phyloP scores from a whole-genome alignment of 1,140 invertebrate species.

The Leptopilina boulardi region DNA sequence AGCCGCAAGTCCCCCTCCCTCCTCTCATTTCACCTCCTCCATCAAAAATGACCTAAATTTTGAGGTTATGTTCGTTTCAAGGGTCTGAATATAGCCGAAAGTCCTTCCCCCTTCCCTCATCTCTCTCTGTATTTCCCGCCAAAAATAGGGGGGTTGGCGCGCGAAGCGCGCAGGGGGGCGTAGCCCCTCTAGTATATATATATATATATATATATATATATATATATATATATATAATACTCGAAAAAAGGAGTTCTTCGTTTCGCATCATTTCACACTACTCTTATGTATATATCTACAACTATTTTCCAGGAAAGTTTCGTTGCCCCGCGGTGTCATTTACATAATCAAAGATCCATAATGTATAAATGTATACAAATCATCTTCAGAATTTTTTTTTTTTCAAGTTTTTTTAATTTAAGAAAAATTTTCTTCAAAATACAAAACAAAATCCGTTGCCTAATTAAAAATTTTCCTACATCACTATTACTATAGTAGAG shows the following conservation, averaged over 20 bases:
- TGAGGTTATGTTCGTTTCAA: too few species aligned
- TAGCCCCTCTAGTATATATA: too few species aligned
- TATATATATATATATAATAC: background rate
- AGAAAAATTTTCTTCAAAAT: background rate
- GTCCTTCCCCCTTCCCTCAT: too few species aligned
- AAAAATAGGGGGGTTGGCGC: too few species aligned
- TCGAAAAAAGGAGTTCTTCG: background rate
- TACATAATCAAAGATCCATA: background rate
- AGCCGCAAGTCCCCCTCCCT: too few species aligned
- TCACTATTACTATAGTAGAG: background rate
- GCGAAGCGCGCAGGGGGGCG: too few species aligned
- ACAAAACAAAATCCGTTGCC: background rate
- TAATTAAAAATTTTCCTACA: background rate
- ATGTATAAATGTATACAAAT: background rate
- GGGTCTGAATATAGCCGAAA: too few species aligned
- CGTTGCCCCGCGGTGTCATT: background rate
- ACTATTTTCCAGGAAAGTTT: slow-evolving; percentile 9
- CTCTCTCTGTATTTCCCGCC: too few species aligned
- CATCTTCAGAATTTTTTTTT: too few species aligned
- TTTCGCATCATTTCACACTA: slow-evolving; percentile 19
- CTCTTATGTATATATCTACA: background rate
- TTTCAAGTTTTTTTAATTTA: background rate
- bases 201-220: too few species aligned
- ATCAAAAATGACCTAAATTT: too few species aligned
- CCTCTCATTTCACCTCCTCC: too few species aligned